Base-by-base conservation (phyloP, 2,888 invertebrate genomes). In the Nemapogon koenigi region DNA sequence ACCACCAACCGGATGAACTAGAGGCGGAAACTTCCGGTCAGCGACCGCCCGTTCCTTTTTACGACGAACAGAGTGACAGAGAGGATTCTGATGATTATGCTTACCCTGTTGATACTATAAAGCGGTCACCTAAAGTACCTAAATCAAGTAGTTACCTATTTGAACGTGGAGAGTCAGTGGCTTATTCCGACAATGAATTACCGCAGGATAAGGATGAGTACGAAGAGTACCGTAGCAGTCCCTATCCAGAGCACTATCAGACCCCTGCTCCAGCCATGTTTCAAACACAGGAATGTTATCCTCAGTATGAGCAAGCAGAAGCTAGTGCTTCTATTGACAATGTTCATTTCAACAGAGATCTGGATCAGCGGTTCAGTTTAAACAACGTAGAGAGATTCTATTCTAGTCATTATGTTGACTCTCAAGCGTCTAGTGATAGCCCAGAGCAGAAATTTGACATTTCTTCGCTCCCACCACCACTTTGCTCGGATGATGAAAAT, bases 371-470 rank as follows among this genome's bases (percentile, higher is more conserved):
- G 19, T 78, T 78, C 47, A 78, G 73, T 55, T 53, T 78, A 42
- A 78, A 78, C 47, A 76, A 76, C 50, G 78, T 76, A 22, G 65
- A 75, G 53, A 55, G 76, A 50, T 71, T 66, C 62, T 62, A 82
- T 67, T 66, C 68, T 60, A 64, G 83, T 68, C 59, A 78, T 49
- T 60, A 83, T 57, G 63, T 83, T 47, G 71, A 87, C 65, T 80
- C 81, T 50, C 83, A 89, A 59, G 81, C 87, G 52, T 66, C 83
- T 49, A 80, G 83, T 59, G 81, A 88, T 58, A 71, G 86, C 40
- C 86, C 85, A n/a, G 90, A 89, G 47, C 85, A 85, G 40, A 83
- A 84, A 55, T 87, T 90, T 55, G 89, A 90, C 53, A 86, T 90
- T 14, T 83, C 87, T 22, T 86, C 84, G 16, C 83, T 90, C 51